Evolutionary conservation across 2,113 vertebrate genomes (phyloP), one percentile per base, ranked within the genome.

Genomic region (Sinocyclocheilus grahami): DNA sequence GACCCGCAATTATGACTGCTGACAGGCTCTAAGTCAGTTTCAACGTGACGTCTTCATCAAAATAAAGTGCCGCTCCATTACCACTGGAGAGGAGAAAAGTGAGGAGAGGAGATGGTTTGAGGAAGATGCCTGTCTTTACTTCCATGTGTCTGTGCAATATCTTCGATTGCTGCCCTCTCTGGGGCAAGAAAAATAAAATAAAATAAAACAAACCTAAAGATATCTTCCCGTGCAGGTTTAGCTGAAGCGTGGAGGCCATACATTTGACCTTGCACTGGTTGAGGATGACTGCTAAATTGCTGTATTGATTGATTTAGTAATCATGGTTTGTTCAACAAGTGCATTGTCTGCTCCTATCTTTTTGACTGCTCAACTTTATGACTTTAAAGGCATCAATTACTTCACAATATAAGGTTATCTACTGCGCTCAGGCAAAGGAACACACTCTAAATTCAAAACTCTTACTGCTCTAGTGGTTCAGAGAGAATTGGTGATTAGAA

Each of bases 11-110:
- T 88, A 90, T 84, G 86, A 87, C 77, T 83, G 58, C 84, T 86
- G 88, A 90, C 78, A 82, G 82, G 84, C 72, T 65, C 60, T 63
- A 77, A 85, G 89, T 89, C 84, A 77, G 71, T 89, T 84, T 89
- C 62, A 86, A 78, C 55, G 86, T 86, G 85, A 90, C 53, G 69
- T 83, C 87, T 90, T 88, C 85, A 89, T 87, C 81, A 84, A 86
- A 87, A 89, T 85, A 87, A 90, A 90, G 87, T 87, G 77, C 84
- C 60, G 76, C 51, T 76, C 62, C 46, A 81, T 85, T 90, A 86
- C 58, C 39, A 77, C 78, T 62, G 83, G 72, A 60, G 67, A 65
- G 75, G 33, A 30, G 77, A 62, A n/a, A 48, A 85, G 83, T 67
- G 80, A 8, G 30, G 46, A 24, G 60, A 62, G 27, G 30, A 89